phyloP scores from a whole-genome alignment of 2,888 invertebrate species.

The Leucophenga montana region DNA sequence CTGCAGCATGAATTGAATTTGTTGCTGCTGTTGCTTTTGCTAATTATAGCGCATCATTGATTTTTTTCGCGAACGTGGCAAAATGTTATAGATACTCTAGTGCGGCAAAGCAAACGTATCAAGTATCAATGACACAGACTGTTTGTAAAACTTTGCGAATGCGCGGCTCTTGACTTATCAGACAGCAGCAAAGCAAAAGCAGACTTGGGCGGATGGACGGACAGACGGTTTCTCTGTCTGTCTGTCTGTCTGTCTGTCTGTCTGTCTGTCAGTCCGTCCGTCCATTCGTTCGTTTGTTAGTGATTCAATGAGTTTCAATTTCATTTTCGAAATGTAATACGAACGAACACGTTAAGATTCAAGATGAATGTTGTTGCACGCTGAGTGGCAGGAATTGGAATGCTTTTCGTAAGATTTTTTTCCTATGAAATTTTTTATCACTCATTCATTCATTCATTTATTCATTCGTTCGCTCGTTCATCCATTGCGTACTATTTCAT shows the following conservation, averaged over 20 bases:
- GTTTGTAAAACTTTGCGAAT: conserved; percentile 5
- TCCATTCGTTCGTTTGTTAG: background rate
- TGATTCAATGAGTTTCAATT: conserved; percentile 48
- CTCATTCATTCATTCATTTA: too few species aligned
- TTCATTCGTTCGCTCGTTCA: background rate
- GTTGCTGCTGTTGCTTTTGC: conserved; percentile 45
- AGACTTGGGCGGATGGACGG: conserved; percentile 1
- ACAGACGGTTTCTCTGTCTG: background rate
- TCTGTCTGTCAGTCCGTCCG: background rate
- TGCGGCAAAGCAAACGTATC: background rate
- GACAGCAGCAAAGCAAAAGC: conserved; percentile 7
- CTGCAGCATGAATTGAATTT: background rate
- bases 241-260: too few species aligned
- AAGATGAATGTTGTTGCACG: background rate
- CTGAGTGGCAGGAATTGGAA: background rate
- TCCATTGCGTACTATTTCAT: too few species aligned
- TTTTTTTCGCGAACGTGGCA: conserved; percentile 35
- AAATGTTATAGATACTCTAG: background rate
- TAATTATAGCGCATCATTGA: conserved; percentile 65
- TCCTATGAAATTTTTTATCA: background rate
- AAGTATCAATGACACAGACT: conserved; percentile 21
- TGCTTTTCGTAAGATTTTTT: background rate
- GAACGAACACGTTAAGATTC: background rate
- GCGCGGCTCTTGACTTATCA: background rate
- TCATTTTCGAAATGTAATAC: conserved; percentile 24